These are phyloP conservation scores for Chaenodraco wilsoni DNA, from an alignment of 2,797 vertebrate genomes.

Conservation along the genomic window DNA sequence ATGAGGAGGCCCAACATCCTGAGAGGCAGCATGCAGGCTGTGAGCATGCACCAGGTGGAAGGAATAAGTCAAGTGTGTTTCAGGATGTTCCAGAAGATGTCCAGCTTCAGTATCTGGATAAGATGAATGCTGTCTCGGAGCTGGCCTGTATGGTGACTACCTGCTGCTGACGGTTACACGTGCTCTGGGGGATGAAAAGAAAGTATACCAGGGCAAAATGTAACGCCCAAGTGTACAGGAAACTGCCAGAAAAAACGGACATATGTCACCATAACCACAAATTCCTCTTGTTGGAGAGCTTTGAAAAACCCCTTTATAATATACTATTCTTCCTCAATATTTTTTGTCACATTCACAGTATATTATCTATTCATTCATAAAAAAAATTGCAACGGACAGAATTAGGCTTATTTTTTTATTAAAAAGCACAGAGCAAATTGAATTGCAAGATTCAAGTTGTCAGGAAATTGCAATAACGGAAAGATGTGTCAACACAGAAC, in stretches of 20 bases:
- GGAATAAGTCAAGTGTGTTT: conserved; percentile 1
- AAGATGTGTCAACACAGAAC: not conserved
- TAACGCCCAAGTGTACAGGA: conserved; percentile 58
- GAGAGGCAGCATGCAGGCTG: conserved; percentile 28
- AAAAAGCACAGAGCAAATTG: conserved; percentile 22
- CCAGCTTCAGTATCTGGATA: conserved; percentile 2
- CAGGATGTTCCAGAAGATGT: conserved; percentile 13
- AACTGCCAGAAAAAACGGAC: conserved; percentile 27
- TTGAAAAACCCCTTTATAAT: not conserved
- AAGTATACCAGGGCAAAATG: not conserved
- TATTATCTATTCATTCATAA: not conserved
- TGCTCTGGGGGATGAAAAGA: not conserved
- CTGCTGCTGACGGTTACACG: not conserved
- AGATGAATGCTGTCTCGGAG: not conserved
- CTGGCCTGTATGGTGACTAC: not conserved
- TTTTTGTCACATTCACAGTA: not conserved
- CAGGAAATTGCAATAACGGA: conserved; percentile 17
- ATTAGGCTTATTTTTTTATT: conserved; percentile 36
- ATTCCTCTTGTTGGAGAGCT: not conserved
- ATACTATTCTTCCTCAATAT: not conserved
- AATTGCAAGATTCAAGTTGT: not conserved
- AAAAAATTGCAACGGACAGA: not conserved
- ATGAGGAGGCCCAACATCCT: conserved; percentile 46
- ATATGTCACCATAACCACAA: conserved; percentile 24
- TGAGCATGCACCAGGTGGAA: not conserved